Evolutionary conservation across 2,888 invertebrate genomes (phyloP), one percentile per base, ranked within the genome.

Genomic region (Phrixothrix hirtus): DNA sequence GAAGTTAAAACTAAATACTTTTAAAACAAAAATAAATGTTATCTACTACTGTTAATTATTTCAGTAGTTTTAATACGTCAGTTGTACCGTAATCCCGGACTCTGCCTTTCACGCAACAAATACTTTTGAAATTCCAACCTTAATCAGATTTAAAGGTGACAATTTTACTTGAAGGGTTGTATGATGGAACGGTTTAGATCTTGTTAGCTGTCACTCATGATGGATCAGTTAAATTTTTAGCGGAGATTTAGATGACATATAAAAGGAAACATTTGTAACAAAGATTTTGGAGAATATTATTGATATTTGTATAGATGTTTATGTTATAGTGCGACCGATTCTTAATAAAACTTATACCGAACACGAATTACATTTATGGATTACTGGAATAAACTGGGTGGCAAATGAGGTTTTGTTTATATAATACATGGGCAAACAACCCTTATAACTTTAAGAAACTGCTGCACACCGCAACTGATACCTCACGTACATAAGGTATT

Each of bases 81-180:
- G 3, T 3, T 21, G 4, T 21, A 7, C 7, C 7, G 7, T 21
- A 21, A 21, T 21, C 7, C 21, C 3, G 7, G 3, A 7, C 4
- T 21, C 21, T 42, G 39, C 41, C 47, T 53, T 47, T 53, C 53
- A 38, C 44, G 43, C 46, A 52, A 52, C 46, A 52, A 51, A 45
- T 38, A 52, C 53, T 48, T 41, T 27, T 49, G 49, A 49, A 55
- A 55, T 55, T 41, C 35, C 27, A 49, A 36, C 54, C 45, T 55
- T 55, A 55, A 55, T 55, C 55, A 51, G 55, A 55, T 55, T 55
- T 47, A 44, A 52, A 55, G 55, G 55, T 55, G 55, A 55, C 55
- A 55, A 55, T 51, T 55, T 32, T 30, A 41, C 39, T 32, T 47
- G 55, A 55, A 55, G 55, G 55, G 47, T 55, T 55, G 51, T 30